phyloP scores from a whole-genome alignment of 1,140 invertebrate genomes.

The Bombus confusus region DNA sequence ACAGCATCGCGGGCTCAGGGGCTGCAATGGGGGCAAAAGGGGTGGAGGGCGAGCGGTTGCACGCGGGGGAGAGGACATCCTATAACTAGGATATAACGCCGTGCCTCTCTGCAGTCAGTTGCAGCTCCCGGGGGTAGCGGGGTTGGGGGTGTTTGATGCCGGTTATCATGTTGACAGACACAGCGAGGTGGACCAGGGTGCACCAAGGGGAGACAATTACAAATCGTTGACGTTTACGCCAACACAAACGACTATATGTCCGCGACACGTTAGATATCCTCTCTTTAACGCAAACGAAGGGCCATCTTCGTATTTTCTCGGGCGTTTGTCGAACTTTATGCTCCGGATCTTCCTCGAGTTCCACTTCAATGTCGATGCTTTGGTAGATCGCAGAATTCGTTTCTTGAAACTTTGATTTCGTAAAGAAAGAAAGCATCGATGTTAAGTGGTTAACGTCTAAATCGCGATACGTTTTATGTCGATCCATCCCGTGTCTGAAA shows the following conservation, averaged over 20 bases:
- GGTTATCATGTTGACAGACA: conserved; percentile 82
- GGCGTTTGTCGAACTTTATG: background rate
- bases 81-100: conserved; percentile 77
- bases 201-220: conserved; percentile 79
- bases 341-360: background rate
- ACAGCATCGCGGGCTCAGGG: conserved; percentile 54
- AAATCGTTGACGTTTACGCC: conserved; percentile 81
- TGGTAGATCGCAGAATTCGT: fast-evolving
- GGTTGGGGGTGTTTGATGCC: conserved; percentile 79
- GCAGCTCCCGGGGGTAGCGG: conserved; percentile 71
- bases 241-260: conserved; percentile 74
- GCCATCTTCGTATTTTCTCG: conserved; percentile 41
- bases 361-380: background rate
- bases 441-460: no score
- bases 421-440: no score
- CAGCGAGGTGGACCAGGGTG: conserved; percentile 73
- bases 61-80: conserved; percentile 65
- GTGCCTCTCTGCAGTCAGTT: conserved; percentile 78
- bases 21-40: conserved; percentile 27
- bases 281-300: conserved; percentile 52
- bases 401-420: background rate
- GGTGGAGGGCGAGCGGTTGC: conserved; percentile 41
- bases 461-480: no score
- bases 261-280: conserved; percentile 74
- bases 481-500: no score